phyloP scores from a whole-genome alignment of 1,140 invertebrate species.

The Drosophila teissieri region DNA sequence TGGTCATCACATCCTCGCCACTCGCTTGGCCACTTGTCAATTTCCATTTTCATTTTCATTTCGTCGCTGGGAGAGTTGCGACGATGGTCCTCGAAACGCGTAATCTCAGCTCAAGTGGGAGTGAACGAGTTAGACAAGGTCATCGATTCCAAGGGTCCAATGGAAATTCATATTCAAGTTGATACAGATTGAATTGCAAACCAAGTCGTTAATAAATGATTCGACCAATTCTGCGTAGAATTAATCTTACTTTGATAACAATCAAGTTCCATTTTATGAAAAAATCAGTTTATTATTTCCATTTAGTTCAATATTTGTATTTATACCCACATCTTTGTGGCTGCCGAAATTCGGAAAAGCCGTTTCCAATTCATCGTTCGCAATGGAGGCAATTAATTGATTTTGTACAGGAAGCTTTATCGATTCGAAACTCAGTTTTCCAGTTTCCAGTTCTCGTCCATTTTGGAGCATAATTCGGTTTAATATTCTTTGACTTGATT shows the following conservation, averaged over 20 bases:
- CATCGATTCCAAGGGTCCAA: slow-evolving; percentile 10
- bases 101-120: slow-evolving; percentile 21
- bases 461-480: slow-evolving; percentile 26
- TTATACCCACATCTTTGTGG: not conserved
- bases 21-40: slow-evolving; percentile 64
- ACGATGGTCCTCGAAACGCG: slow-evolving; percentile 2
- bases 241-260: too few relatives aligned
- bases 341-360: not conserved
- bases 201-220: not conserved
- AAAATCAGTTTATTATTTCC: too few relatives aligned
- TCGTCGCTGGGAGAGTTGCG: slow-evolving; percentile 19
- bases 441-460: slow-evolving; percentile 5
- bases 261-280: too few relatives aligned
- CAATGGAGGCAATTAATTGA: not conserved
- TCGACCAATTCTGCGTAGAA: not conserved
- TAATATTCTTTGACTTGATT: slow-evolving; percentile 37
- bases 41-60: slow-evolving; percentile 72
- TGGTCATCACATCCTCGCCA: slow-evolving; percentile 12
- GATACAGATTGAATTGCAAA: slow-evolving; percentile 12
- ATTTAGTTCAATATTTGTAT: not conserved
- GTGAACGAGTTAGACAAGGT: slow-evolving; percentile 22
- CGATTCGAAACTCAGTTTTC: slow-evolving; percentile 2
- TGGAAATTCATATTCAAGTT: not conserved
- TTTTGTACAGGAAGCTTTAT: slow-evolving; percentile 2
- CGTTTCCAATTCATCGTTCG: not conserved